Base-by-base conservation (phyloP, 2,113 vertebrate genomes). In the Poecilia latipinna region DNA sequence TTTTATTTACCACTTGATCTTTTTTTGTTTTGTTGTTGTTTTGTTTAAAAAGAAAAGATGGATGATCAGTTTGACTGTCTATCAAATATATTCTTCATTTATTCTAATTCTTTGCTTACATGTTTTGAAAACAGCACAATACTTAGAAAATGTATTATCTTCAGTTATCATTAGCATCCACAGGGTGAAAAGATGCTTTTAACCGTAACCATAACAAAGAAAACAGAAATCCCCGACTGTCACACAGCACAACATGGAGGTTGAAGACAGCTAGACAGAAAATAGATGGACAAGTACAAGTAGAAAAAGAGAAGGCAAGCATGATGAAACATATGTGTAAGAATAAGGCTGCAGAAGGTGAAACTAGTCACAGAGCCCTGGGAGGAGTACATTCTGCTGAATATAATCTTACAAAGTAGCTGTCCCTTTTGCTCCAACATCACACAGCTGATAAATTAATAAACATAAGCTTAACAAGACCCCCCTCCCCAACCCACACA, bases 251-350 rank as follows among this genome's bases (percentile, higher is more conserved):
- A 13, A 54, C 22, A 66, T 7, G 3, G 33, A 65, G 11, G 19
- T 15, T 33, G 67, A 54, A 57, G 31, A 32, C 22, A 69, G 12
- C 4, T 10, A 6, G 67, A 10, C 12, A 60, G 32, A 33, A 3
- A 70, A 70, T 22, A 37, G n/a, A 4, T 61, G 13, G 12, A 61
- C 35, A 19, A 29, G 8, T 71, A 15, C 35, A 42, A 17, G 17
- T 4, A 51, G 69, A n/a, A 61, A 68, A 70, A 65, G 65, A 60
- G 24, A 39, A 39, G 42, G 37, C 37, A 78, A 72, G 70, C 19
- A 63, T 78, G 67, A 83, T 81, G 64, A 77, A 80, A 83, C 72
- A 8, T n/a, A n/a, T 19, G n/a, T 37, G 74, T 61, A 82, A 62
- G 48, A 13, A 37, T 28, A 6, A 26, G 35, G 31, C 68, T 15